Conservation (phyloP, 2,888 invertebrate genomes). For the Ormyrus rosae region DNA sequence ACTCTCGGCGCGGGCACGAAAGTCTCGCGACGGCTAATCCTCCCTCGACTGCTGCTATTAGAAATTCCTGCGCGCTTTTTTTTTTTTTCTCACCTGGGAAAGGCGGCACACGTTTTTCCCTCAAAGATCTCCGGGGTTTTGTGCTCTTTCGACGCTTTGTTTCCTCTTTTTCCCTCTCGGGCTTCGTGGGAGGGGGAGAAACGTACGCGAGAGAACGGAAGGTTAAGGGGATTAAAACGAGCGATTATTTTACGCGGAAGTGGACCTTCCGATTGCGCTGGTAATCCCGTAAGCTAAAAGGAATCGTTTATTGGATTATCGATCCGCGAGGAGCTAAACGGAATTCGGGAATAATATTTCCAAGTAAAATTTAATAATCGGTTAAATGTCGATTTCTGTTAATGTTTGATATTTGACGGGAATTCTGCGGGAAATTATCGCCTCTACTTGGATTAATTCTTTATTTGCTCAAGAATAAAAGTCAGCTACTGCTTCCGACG, state of each 20-base stretch:
- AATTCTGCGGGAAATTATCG: too few species aligned
- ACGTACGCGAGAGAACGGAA: background rate
- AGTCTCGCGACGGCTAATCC: background rate
- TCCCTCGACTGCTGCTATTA: conserved; percentile 5
- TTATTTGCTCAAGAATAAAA: too few species aligned
- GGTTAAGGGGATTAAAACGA: conserved; percentile 30
- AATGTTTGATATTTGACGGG: too few species aligned
- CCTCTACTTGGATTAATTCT: too few species aligned
- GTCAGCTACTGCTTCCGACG: background rate
- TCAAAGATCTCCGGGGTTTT: background rate
- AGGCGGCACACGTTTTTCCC: conserved; percentile 17
- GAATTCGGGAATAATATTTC: too few species aligned
- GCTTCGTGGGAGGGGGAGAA: background rate
- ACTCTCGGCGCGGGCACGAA: background rate
- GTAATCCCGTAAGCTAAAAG: too few species aligned
- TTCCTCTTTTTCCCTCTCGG: background rate
- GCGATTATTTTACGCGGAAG: conserved; percentile 21
- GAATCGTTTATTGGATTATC: too few species aligned
- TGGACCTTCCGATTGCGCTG: background rate
- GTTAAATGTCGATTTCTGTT: too few species aligned
- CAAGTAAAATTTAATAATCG: too few species aligned
- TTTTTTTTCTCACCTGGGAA: conserved; percentile 33
- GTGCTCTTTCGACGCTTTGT: background rate
- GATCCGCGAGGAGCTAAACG: too few species aligned
- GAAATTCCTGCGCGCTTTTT: conserved; percentile 25